These are phyloP conservation scores for Marmota flaviventris DNA, from an alignment of 2,113 vertebrate species.

Conservation along the genomic window DNA sequence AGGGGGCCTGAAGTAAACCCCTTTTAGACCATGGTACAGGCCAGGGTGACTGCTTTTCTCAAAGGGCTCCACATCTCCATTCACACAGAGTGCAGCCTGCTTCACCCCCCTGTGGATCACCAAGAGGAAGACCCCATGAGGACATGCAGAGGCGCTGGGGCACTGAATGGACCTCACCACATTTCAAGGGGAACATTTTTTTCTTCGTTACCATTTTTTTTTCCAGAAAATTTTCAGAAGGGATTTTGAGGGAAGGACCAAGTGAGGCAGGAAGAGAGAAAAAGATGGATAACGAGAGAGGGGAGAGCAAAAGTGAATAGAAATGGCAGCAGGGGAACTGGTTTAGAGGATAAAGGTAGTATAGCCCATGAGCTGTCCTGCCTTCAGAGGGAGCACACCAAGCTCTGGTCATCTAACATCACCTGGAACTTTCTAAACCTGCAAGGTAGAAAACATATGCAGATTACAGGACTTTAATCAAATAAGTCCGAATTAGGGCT, in stretches of 20 bases:
- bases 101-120: not conserved
- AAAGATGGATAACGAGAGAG: not conserved
- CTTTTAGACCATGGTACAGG: not conserved
- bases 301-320: not conserved
- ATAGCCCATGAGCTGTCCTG: not conserved
- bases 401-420: not conserved
- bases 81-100: not conserved
- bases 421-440: not conserved
- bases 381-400: not conserved
- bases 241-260: not conserved
- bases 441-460: not conserved
- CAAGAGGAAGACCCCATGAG: fast-evolving
- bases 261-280: not conserved
- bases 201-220: not conserved
- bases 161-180: not conserved
- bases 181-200: not conserved
- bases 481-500: not conserved
- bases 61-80: no score
- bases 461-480: not conserved
- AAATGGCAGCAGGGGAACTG: no score
- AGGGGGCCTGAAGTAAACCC: not conserved
- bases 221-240: not conserved
- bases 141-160: not conserved
- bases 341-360: not conserved
- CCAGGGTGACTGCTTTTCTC: not conserved